Base-by-base conservation (phyloP, 1,140 invertebrate species). In the Proales similis region DNA sequence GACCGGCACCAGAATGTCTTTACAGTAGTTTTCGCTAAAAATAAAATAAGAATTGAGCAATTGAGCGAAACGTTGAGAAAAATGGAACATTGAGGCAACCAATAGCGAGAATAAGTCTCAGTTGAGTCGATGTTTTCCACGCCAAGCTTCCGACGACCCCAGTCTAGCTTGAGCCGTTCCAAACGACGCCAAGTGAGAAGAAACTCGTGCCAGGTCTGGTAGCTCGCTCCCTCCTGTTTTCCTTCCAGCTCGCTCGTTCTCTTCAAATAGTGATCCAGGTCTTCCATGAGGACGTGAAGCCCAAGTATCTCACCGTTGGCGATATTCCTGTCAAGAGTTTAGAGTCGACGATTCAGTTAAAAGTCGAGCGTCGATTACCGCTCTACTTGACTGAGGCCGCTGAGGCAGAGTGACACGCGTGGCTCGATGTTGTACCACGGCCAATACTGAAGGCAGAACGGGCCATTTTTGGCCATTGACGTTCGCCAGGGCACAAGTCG, bases 281-380 rank as follows among this genome's bases (percentile, higher is more conserved):
- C 74, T 51, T 75, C 74, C 72, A 76, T 72, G 12, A 74, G 64
- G 5, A 76, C 47, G 3, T 69, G 69, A 5, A 76, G 71, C 3
- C 74, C 73, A 5, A 75, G 68, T 14, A 76, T 71, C 63, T 76
- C 74, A 6, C 73, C 73, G 64, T 74, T 72, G 4, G 73, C 71
- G 6, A 73, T 70, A 68, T 73, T 71, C 63, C 73, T 75, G 20
- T 39, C 36, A 2, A 2, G 2, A 2, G n/a, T 53, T 46, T 53
- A 30, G 7, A 49, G 51, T 39, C 24, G 29, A 2, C 3, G 17
- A 14, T 53, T 14, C 17, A 33, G 17, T 48, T 33, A 2, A 3
- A 30, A 63, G 14, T 17, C 5, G 2, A 46, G n/a, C 6, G 12
- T 64, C 19, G 4, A 51, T 19, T 42, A 75, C 72, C 69, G 71